Conservation (phyloP, 2,888 invertebrate genomes). For the Lepidochrysops patricia region DNA sequence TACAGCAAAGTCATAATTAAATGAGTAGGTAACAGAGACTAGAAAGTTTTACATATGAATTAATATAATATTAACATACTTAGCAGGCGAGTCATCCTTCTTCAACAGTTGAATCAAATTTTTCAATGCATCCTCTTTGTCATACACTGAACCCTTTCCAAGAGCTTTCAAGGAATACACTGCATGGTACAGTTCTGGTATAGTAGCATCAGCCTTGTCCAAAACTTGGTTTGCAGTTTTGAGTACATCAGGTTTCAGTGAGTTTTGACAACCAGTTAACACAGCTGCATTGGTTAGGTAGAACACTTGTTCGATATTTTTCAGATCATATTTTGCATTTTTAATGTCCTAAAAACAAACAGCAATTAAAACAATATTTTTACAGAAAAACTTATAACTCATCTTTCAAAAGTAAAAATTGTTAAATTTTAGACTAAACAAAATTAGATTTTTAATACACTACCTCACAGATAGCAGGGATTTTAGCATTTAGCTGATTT, state of each 20-base stretch:
- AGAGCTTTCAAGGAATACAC: constrained; percentile 80
- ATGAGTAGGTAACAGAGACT: too few species aligned
- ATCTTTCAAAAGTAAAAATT: too few species aligned
- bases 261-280: constrained; percentile 70
- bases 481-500: constrained; percentile 76
- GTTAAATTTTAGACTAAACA: too few species aligned
- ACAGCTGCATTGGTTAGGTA: constrained; percentile 78
- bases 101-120: constrained; percentile 84
- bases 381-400: too few species aligned
- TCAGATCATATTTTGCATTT: constrained; percentile 47
- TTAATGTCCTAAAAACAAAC: constrained; percentile 38
- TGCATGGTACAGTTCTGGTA: constrained; percentile 84
- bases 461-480: constrained; percentile 78
- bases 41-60: too few species aligned
- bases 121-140: constrained; percentile 80
- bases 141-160: constrained; percentile 76
- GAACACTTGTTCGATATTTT: constrained; percentile 74
- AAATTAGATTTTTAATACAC: too few species aligned
- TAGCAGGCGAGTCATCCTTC: constrained; percentile 86
- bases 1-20: too few species aligned
- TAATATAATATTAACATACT: too few species aligned
- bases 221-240: constrained; percentile 71
- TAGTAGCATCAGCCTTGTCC: constrained; percentile 78
- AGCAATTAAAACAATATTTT: too few species aligned
- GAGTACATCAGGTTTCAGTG: constrained; percentile 62